phyloP scores from a whole-genome alignment of 2,888 invertebrate species.

The Thera obeliscata region DNA sequence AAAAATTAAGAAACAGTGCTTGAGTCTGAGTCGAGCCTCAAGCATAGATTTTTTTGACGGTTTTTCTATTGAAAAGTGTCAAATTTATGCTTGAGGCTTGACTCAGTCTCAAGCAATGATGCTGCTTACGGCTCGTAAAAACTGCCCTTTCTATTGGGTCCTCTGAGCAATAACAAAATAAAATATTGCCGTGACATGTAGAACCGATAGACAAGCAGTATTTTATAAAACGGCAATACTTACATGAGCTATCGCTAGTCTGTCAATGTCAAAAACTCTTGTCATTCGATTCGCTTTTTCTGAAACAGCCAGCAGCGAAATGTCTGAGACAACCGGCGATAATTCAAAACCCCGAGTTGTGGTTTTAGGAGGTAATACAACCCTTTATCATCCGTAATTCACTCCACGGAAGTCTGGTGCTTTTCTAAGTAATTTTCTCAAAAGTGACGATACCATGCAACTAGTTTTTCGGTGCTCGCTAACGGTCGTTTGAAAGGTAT shows the following conservation, averaged over 20 bases:
- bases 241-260: slow-evolving; percentile 24
- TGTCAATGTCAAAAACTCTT: slow-evolving; percentile 39
- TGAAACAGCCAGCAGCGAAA: slow-evolving; percentile 68
- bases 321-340: slow-evolving; percentile 77
- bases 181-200: not conserved
- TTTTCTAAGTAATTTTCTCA: not conserved
- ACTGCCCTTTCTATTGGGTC: too few species aligned
- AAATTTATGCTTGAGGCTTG: too few species aligned
- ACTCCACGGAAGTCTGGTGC: slow-evolving; percentile 1
- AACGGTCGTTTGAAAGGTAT: slow-evolving; percentile 69
- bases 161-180: too few species aligned
- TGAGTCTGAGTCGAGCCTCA: too few species aligned
- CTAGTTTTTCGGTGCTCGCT: slow-evolving; percentile 54
- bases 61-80: too few species aligned
- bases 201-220: slow-evolving; percentile 4
- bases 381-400: slow-evolving; percentile 10
- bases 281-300: slow-evolving; percentile 58
- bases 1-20: too few species aligned
- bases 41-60: too few species aligned
- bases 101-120: too few species aligned
- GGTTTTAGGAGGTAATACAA: slow-evolving; percentile 77
- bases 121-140: too few species aligned
- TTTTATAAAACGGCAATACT: slow-evolving; percentile 36
- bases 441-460: slow-evolving; percentile 23
- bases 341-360: slow-evolving; percentile 77